A percentile compares a stretch with the other conserved stretches of the same genome.
phyloP scores from a whole-genome alignment of 1,140 invertebrate genomes.

The Conus betulinus region DNA sequence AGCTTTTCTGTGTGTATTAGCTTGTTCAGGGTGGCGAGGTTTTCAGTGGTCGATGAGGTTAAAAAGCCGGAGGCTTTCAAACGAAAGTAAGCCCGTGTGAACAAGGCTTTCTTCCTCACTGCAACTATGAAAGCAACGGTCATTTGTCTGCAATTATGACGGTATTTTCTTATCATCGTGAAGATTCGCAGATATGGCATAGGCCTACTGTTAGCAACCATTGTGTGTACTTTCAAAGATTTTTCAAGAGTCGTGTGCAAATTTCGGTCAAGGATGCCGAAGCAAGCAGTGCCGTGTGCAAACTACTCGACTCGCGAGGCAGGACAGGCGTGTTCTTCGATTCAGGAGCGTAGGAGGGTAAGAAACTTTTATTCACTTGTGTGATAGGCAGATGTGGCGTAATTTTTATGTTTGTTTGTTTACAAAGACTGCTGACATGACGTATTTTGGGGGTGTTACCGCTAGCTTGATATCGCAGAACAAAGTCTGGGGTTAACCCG shows the following conservation, averaged over 20 bases:
- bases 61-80: too few species aligned
- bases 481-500: neutral
- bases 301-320: slow-evolving; percentile 3
- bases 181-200: too few species aligned
- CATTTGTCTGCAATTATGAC: too few species aligned
- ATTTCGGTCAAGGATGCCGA: slow-evolving; percentile 21
- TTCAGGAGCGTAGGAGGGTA: slow-evolving; percentile 17
- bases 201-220: too few species aligned
- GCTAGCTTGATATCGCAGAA: neutral
- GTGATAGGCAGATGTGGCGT: neutral
- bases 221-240: neutral
- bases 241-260: slow-evolving; percentile 30
- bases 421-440: neutral
- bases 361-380: neutral
- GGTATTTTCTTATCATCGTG: too few species aligned
- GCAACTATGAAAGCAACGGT: too few species aligned
- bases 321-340: slow-evolving; percentile 28
- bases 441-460: neutral
- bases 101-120: too few species aligned
- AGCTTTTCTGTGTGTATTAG: too few species aligned
- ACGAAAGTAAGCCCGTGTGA: too few species aligned
- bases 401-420: neutral
- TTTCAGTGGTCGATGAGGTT: too few species aligned
- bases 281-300: slow-evolving; percentile 27
- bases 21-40: too few species aligned